phyloP scores from a whole-genome alignment of 2,113 vertebrate species.

The Girardinichthys multiradiatus region DNA sequence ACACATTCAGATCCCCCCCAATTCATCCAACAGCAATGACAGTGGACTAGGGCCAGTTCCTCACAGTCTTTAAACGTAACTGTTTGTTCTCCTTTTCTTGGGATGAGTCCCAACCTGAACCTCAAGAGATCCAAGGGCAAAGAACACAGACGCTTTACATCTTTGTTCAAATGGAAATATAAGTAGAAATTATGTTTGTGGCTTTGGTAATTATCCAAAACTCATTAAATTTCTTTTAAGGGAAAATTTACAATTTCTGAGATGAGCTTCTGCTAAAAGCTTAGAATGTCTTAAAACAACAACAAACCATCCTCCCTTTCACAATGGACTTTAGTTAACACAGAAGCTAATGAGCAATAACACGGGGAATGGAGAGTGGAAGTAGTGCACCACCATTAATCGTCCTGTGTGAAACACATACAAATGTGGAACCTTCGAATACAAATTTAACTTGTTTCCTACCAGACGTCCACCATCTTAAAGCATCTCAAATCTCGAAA shows the following conservation, averaged over 20 bases:
- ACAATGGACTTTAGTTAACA: not conserved
- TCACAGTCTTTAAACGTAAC: constrained; percentile 47
- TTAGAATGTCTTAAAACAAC: not conserved
- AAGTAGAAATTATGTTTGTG: constrained; percentile 6
- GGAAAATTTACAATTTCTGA: not conserved
- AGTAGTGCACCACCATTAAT: not conserved
- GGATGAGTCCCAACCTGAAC: constrained; percentile 33
- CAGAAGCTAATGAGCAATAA: not conserved
- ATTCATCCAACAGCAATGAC: constrained; percentile 46
- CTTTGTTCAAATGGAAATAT: not conserved
- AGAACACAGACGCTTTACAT: constrained; percentile 1
- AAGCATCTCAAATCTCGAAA: too few species aligned
- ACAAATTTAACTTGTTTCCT: too few species aligned
- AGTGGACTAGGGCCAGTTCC: constrained; percentile 57
- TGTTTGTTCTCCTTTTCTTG: constrained; percentile 26
- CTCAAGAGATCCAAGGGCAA: constrained; percentile 17
- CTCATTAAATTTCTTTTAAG: not conserved
- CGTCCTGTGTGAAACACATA: not conserved
- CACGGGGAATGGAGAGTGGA: not conserved
- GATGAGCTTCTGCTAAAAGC: not conserved
- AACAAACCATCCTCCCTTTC: not conserved
- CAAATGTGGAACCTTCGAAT: not conserved
- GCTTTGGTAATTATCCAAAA: constrained; percentile 5
- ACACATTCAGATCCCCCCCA: constrained; percentile 60
- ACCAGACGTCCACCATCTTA: too few species aligned